Conservation (phyloP, 2,888 invertebrate species). For the Phragmatobia fuliginosa region DNA sequence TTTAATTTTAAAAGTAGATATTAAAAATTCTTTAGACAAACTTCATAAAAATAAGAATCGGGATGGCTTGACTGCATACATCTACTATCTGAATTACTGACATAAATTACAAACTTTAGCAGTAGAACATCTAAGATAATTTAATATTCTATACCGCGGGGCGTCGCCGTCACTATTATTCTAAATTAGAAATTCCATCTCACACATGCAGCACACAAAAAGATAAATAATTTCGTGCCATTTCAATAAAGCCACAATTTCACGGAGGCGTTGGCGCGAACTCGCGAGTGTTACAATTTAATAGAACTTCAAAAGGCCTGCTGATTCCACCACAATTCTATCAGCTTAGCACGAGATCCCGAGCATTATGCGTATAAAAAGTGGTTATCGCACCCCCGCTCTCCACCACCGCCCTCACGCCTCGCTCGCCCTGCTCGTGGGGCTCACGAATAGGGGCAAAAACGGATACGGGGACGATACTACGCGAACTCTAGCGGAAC, state of each 20-base stretch:
- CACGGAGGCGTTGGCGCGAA: conserved; percentile 82
- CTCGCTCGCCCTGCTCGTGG: conserved; percentile 28
- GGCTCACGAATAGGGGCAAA: conserved; percentile 47
- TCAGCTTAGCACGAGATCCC: conserved; percentile 85
- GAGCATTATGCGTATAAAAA: conserved; percentile 85
- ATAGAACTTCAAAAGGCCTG: conserved; percentile 86
- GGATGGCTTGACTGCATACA: conserved; percentile 21
- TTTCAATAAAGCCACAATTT: conserved; percentile 85
- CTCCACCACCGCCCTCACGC: conserved; percentile 32
- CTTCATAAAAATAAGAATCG: conserved; percentile 20
- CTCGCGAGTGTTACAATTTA: conserved; percentile 84
- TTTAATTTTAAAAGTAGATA: conserved; percentile 23
- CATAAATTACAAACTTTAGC: conserved; percentile 39
- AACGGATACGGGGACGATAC: conserved; percentile 57
- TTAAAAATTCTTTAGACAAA: conserved; percentile 28
- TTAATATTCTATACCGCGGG: conserved; percentile 41
- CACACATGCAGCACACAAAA: conserved; percentile 55
- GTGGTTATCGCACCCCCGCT: conserved; percentile 78
- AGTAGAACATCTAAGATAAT: conserved; percentile 35
- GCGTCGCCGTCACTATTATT: conserved; percentile 38
- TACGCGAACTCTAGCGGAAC: conserved; percentile 58
- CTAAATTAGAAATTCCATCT: conserved; percentile 53
- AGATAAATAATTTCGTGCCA: conserved; percentile 78
- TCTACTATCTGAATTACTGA: conserved; percentile 29
- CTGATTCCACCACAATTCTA: conserved; percentile 85